These are phyloP conservation scores for Loriculus beryllinus DNA, from an alignment of 2,797 vertebrate genomes.

Conservation along the genomic window DNA sequence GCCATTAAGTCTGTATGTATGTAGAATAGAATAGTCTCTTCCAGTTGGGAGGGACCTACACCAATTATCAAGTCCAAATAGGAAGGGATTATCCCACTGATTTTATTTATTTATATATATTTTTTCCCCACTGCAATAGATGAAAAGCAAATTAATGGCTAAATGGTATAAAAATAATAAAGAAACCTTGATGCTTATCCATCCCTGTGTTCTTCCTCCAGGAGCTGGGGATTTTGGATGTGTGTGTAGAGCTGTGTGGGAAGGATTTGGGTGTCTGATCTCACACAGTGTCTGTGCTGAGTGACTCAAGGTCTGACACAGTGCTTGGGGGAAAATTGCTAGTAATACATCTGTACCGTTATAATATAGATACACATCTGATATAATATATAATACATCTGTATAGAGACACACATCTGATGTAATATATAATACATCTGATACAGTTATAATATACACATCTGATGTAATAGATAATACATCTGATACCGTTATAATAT, in stretches of 20 bases:
- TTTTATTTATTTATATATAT: neutral
- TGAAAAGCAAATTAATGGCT: neutral
- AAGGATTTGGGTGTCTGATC: neutral
- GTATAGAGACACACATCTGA: no score
- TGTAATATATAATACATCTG: no score
- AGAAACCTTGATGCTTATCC: neutral
- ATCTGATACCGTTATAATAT: neutral
- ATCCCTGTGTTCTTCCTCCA: neutral
- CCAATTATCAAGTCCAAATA: neutral
- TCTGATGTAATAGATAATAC: no score
- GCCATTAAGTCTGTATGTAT: neutral
- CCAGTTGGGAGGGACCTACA: neutral
- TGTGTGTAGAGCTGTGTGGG: neutral
- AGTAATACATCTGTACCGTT: neutral
- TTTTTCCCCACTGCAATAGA: neutral
- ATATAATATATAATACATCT: neutral
- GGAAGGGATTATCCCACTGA: neutral
- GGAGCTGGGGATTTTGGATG: neutral
- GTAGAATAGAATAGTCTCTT: neutral
- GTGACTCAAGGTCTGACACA: neutral
- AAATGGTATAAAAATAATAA: neutral
- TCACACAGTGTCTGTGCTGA: accelerated
- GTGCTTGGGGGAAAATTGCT: no score
- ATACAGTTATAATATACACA: neutral
- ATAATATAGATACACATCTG: no score